Base-by-base conservation (phyloP, 2,888 invertebrate genomes). In the Dorcus parallelipipedus region DNA sequence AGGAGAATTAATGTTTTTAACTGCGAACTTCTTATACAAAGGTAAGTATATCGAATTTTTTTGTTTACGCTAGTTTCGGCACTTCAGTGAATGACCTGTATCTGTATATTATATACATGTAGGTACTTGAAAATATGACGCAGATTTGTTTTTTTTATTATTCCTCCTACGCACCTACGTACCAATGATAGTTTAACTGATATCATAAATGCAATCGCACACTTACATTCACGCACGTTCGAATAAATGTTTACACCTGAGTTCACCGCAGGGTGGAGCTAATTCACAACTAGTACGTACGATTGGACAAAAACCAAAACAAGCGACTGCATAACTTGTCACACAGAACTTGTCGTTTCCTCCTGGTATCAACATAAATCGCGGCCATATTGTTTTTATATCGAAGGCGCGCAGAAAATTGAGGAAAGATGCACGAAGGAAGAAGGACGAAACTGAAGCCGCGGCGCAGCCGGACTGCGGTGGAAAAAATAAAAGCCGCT, bases 211-310 rank as follows among this genome's bases (percentile, higher is more conserved):
- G 45, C 45, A 45, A 45, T 45, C 14, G 20, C 23, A 33, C 26
- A 33, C 26, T 33, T 7, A 45, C 9, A 10, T 45, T 5, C 10
- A 45, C 45, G 14, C 45, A 45, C 45, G 10, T 10, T 17, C 26
- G 26, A 6, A 33, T 33, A 33, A 5, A 33, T 17, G 17, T 65
- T 65, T 61, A 65, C 65, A 65, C 65, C 64, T 65, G 62, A 64
- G 57, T 51, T 61, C 60, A 49, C 62, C 60, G 59, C 60, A 59
- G 65, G 65, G 65, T 65, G 65, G 65, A 64, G 65, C 61, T 61
- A 65, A 38, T 45, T 48, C 53, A 45, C 50, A 53, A 33, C 52
- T 58, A 57, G 54, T 56, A 56, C 57, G 54, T 10, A 49, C 53
- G 54, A 60, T 61, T 61, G 58, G 64, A 61, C 51, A 59, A 64